phyloP scores from a whole-genome alignment of 2,888 invertebrate species.

The Diaphora mendica region DNA sequence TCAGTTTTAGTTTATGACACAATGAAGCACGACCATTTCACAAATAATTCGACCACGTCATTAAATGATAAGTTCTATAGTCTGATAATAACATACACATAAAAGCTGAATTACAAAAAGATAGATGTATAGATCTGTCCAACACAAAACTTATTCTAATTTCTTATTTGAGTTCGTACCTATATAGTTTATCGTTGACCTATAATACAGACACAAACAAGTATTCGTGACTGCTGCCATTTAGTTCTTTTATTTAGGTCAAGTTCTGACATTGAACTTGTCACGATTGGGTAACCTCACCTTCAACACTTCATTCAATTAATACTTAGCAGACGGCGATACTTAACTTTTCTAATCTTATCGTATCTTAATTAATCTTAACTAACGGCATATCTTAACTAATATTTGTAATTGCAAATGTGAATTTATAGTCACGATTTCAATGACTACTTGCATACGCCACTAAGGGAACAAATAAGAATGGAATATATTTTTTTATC shows the following conservation, averaged over 20 bases:
- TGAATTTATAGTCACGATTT: neutral
- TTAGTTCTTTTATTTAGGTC: constrained; percentile 57
- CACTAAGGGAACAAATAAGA: neutral
- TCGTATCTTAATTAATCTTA: neutral
- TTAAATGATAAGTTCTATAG: neutral
- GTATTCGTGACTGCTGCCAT: constrained; percentile 54
- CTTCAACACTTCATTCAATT: constrained; percentile 20
- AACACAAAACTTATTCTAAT: neutral
- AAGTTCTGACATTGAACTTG: constrained; percentile 63
- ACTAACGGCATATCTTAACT: neutral
- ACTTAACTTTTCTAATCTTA: neutral
- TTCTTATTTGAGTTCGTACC: neutral
- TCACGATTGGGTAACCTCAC: constrained; percentile 40
- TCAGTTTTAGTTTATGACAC: too few relatives aligned
- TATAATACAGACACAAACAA: constrained; percentile 34
- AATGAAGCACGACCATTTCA: too few relatives aligned
- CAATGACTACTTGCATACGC: too few relatives aligned
- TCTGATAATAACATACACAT: neutral
- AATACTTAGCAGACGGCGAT: constrained; percentile 7
- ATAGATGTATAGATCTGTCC: neutral
- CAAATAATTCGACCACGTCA: neutral
- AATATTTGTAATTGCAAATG: neutral
- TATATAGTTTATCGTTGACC: constrained; percentile 37
- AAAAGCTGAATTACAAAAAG: too few relatives aligned
- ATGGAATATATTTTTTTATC: neutral